Percentiles rank a stretch among this genome's conserved stretches.
phyloP scores from a whole-genome alignment of 2,888 invertebrate species.

The Caenorhabditis sp. region DNA sequence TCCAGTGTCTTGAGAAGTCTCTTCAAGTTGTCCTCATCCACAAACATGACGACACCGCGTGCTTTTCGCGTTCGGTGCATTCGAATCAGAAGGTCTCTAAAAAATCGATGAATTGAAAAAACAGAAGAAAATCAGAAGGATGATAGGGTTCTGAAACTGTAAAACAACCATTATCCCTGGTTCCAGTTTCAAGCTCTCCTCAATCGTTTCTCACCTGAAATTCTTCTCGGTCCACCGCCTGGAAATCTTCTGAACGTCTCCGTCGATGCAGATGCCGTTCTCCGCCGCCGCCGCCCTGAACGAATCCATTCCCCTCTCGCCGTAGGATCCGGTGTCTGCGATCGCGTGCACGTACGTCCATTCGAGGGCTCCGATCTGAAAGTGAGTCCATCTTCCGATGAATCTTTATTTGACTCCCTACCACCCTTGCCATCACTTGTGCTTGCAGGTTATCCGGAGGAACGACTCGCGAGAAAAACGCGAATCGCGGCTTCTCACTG shows the following conservation, averaged over 20 bases:
- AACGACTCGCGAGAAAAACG: slow-evolving; percentile 85
- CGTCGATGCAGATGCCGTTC: slow-evolving; percentile 82
- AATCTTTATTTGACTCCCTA: slow-evolving; percentile 37
- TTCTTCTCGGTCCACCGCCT: slow-evolving; percentile 74
- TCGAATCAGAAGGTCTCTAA: slow-evolving; percentile 83
- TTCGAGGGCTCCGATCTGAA: slow-evolving; percentile 82
- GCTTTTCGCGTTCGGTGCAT: slow-evolving; percentile 82
- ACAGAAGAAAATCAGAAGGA: no score
- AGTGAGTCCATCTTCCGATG: no score
- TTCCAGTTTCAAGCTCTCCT: no score
- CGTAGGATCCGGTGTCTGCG: slow-evolving; percentile 87
- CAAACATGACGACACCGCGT: slow-evolving; percentile 85
- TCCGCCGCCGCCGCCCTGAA: slow-evolving; percentile 75
- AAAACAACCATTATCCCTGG: background rate
- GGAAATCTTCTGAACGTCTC: slow-evolving; percentile 79
- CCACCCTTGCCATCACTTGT: slow-evolving; percentile 85
- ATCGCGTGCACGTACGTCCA: slow-evolving; percentile 88
- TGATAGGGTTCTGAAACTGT: no score
- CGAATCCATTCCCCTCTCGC: slow-evolving; percentile 80
- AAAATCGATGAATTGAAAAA: slow-evolving; percentile 70
- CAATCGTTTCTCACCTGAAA: slow-evolving; percentile 61
- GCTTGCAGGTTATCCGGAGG: slow-evolving; percentile 86
- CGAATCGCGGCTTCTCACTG: slow-evolving; percentile 85
- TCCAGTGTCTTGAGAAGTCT: slow-evolving; percentile 62
- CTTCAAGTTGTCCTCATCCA: slow-evolving; percentile 85